Evolutionary conservation across 2,113 vertebrate genomes (phyloP).

Genomic region (Odontesthes bonariensis): DNA sequence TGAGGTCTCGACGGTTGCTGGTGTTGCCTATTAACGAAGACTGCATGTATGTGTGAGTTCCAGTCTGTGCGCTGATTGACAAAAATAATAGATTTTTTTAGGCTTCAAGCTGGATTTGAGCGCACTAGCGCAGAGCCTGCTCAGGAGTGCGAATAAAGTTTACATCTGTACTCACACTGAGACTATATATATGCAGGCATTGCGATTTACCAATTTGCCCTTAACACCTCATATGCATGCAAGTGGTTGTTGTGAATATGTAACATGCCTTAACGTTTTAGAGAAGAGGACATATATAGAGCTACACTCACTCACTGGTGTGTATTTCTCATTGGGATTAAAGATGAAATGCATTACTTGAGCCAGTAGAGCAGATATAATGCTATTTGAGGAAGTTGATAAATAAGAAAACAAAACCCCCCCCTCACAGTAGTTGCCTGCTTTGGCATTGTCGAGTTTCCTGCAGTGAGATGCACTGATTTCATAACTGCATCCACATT

Average conservation of each 20-base stretch:
- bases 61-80: slow-evolving; percentile 29
- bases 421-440: background rate
- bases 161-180: background rate
- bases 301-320: too few species aligned
- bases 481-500: background rate
- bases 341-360: background rate
- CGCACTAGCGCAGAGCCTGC: background rate
- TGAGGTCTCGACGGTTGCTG: slow-evolving; percentile 65
- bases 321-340: background rate
- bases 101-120: slow-evolving; percentile 26
- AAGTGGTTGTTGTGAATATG: background rate
- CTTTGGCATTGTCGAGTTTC: background rate
- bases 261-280: too few species aligned
- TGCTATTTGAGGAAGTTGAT: background rate
- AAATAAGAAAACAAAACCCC: background rate
- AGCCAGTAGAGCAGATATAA: background rate
- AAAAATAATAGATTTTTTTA: slow-evolving; percentile 23
- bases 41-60: slow-evolving; percentile 33
- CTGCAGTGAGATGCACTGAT: background rate
- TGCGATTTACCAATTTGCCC: background rate
- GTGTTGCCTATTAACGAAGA: slow-evolving; percentile 70
- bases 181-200: background rate
- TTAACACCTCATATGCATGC: background rate
- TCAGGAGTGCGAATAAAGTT: background rate
- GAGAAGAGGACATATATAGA: background rate